Evolutionary conservation across 2,797 vertebrate species (phyloP), one percentile per base, ranked within the genome.

Genomic region (Potorous gilbertii): DNA sequence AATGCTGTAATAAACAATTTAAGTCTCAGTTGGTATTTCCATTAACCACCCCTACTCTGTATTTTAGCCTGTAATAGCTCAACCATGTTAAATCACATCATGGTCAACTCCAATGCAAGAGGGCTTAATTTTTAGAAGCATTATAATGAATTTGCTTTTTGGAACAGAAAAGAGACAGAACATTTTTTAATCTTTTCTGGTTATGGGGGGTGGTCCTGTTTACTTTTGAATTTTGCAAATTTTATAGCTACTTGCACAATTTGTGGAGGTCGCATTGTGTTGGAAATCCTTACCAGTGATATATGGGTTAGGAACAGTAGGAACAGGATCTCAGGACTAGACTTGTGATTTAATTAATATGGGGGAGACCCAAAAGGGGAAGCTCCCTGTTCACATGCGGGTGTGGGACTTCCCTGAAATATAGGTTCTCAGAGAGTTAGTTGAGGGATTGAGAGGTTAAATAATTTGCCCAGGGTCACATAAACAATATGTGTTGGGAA

Each of bases 191-290:
- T 56, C 56, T n/a, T 0, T 59, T 66, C 52, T 74, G 34, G n/a
- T 40, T 18, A 21, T 81, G 18, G 34, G 18, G 28, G 16, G 6
- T 87, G 34, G 0, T 57, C 16, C 90, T n/a, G 0, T 81, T 55
- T 92, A 18, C 4, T 56, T 56, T 66, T 97, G 92, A 62, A 90
- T 96, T 91, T 95, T 94, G 54, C 0, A 13, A 93, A 18, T 55
- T 59, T 0, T 90, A 54, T 59, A n/a, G 87, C 40, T 56, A 54
- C 81, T 96, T 46, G 31, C 46, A 46, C 8, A 81, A 40, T 62
- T 54, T 28, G 0, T 46, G 93, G 54, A 87, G 10, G 59, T 92
- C 13, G 46, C 62, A 59, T 91, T 66, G 91, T 91, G 24, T 46
- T 90, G 1, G 91, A 95, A 95, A 95, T 2, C 18, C n/a, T 81